Evolutionary conservation across 1,140 invertebrate genomes (phyloP), one percentile per base, ranked within the genome.

Genomic region (Bombus terrestris): DNA sequence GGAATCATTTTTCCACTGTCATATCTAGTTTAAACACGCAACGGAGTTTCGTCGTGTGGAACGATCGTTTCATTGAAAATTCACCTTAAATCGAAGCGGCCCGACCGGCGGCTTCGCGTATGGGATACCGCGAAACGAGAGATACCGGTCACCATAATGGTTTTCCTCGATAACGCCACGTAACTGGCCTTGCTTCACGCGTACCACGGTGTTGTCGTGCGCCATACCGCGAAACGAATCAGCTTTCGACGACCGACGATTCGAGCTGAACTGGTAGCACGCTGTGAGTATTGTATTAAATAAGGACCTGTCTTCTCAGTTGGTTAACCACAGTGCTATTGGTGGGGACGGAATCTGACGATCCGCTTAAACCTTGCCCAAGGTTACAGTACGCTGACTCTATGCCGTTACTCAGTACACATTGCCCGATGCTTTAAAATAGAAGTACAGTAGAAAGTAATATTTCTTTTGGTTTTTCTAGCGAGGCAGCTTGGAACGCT

Each of bases 81-180:
- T 92, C n/a, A 92, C 92, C 66, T 86, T 68, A 73, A 93, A 93
- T 81, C 91, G 92, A 1, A 93, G 86, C 3, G 90, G 57, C 0
- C 92, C 93, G 6, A 91, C 12, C 0, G 93, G 93, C 10, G 93
- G 92, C 59, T 91, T 90, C 0, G 93, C 93, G 39, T 92, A 93
- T 0, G 93, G 93, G 68, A 93, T 82, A 35, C 92, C 93, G 53
- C 88, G 88, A 43, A 93, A 93, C 0, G 92, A 76, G 25, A 79
- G 59, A 25, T 86, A 93, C 9, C 69, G 2, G 2, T 59, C 87
- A 0, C 83, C 91, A 9, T 88, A 82, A 37, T 89, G 18, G 41
- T 59, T 86, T 9, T 77, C 64, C 10, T 90, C 76, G 1, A 88
- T 28, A 0, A 64, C 12, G 18, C 93, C 93, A 13, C 85, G 82